Evolutionary conservation across 2,888 invertebrate species (phyloP).

Genomic region (Andrena trimmerana): DNA sequence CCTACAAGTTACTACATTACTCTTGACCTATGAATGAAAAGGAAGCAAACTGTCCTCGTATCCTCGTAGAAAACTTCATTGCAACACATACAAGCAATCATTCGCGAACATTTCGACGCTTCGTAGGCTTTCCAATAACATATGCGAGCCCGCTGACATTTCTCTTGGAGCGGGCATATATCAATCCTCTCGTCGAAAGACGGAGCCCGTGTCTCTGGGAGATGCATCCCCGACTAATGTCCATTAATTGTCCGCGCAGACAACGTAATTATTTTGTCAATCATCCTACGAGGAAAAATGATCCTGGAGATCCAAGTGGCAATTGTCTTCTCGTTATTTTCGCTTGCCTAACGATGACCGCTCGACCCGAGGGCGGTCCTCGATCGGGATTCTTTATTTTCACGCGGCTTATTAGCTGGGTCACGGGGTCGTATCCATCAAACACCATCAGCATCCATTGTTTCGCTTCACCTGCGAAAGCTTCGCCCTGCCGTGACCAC

Average conservation of each 20-base stretch:
- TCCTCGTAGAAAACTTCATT: background rate
- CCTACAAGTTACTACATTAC: too few species aligned
- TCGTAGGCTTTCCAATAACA: background rate
- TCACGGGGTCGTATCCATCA: slow-evolving; percentile 77
- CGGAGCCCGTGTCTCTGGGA: slow-evolving; percentile 4
- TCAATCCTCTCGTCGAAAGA: slow-evolving; percentile 36
- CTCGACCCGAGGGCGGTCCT: slow-evolving; percentile 47
- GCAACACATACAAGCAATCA: background rate
- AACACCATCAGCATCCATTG: slow-evolving; percentile 76
- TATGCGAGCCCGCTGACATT: slow-evolving; percentile 34
- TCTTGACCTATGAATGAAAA: too few species aligned
- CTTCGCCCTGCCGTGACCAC: slow-evolving; percentile 40
- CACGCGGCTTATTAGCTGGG: slow-evolving; percentile 74
- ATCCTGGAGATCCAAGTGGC: slow-evolving; percentile 41
- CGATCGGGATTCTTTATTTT: slow-evolving; percentile 71
- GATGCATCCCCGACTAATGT: slow-evolving; percentile 34
- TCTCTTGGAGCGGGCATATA: slow-evolving; percentile 30
- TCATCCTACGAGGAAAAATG: slow-evolving; percentile 47
- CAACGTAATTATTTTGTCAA: slow-evolving; percentile 71
- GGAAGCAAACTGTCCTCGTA: too few species aligned
- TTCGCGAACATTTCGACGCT: slow-evolving; percentile 4
- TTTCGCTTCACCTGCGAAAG: slow-evolving; percentile 72
- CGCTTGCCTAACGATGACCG: slow-evolving; percentile 38
- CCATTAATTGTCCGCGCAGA: slow-evolving; percentile 60
- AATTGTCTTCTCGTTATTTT: slow-evolving; percentile 62